Evolutionary conservation across 1,140 invertebrate species (phyloP).

Genomic region (Bombus picipes): DNA sequence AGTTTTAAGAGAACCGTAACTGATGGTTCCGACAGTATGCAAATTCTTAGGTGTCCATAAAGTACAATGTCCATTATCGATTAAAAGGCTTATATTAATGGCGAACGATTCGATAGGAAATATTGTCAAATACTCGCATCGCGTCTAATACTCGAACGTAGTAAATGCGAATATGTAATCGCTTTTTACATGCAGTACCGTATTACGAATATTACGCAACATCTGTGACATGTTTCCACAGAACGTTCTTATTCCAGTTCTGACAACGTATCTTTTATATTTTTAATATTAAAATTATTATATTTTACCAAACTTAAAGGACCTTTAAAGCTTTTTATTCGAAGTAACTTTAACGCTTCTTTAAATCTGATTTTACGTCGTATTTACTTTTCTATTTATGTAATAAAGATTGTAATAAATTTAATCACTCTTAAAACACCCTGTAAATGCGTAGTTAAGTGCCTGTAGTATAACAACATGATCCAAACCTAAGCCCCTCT

Average conservation of each 20-base stretch:
- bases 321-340: not conserved
- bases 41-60: too few relatives aligned
- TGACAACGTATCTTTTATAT: too few relatives aligned
- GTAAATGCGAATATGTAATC: not conserved
- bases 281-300: too few relatives aligned
- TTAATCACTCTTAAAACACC: not conserved
- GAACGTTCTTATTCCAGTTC: not conserved
- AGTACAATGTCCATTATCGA: not conserved
- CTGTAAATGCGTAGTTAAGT: not conserved
- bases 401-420: not conserved
- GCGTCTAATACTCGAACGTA: conserved; percentile 5
- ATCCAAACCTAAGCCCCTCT: conserved; percentile 56
- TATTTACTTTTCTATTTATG: not conserved
- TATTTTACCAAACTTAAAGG: not conserved
- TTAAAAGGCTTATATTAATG: not conserved
- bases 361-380: not conserved
- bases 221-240: not conserved
- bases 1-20: too few relatives aligned
- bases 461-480: not conserved
- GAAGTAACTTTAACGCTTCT: not conserved
- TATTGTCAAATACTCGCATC: not conserved
- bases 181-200: not conserved
- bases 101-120: not conserved
- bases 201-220: too few relatives aligned
- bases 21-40: too few relatives aligned